Base-by-base conservation (phyloP, 2,888 invertebrate genomes). In the Chorisops tibialis region DNA sequence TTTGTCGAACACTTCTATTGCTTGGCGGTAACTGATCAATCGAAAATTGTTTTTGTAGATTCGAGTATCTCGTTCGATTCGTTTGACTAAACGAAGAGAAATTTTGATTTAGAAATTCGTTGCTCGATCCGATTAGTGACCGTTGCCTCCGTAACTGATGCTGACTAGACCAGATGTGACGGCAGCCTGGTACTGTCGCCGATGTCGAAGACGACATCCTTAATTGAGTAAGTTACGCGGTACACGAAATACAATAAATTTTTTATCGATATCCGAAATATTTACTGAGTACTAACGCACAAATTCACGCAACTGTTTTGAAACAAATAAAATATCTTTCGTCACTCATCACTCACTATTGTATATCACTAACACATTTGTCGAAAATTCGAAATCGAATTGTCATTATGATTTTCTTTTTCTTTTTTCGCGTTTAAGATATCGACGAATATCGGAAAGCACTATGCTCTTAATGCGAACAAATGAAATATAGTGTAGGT, bases 141-240 rank as follows among this genome's bases (percentile, higher is more conserved):
- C 60, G 64, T 43, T 68, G 66, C 51, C 62, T 66, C 18, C 66
- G 54, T 14, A 68, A 62, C 9, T 60, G 63, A 67, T 66, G 62
- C 50, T 67, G 62, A 35, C 51, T 56, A 37, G 62, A 37, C 62
- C 60, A 62, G 45, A 62, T 58, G 48, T 65, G 58, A 16, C 62
- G 63, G 30, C 65, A 59, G 30, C 30, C 30, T 7, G 30, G 5
- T 30, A 30, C 30, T 9, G 30, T 30, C n/a, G n/a, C n/a, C 30
- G 30, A 30, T 7, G 30, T 30, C 9, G 30, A 30, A 30, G 30
- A 30, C 30, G 30, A 30, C 30, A 30, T 30, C 9, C 30, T 30
- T 30, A 30, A 30, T 30, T 30, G n/a, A n/a, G n/a, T n/a, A n/a
- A n/a, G 30, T 30, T 30, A 2, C 30, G 9, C 30, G 9, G 9